Evolutionary conservation across 2,113 vertebrate species (phyloP), one percentile per base, ranked within the genome.

Genomic region (Nothobranchius kuhntae): DNA sequence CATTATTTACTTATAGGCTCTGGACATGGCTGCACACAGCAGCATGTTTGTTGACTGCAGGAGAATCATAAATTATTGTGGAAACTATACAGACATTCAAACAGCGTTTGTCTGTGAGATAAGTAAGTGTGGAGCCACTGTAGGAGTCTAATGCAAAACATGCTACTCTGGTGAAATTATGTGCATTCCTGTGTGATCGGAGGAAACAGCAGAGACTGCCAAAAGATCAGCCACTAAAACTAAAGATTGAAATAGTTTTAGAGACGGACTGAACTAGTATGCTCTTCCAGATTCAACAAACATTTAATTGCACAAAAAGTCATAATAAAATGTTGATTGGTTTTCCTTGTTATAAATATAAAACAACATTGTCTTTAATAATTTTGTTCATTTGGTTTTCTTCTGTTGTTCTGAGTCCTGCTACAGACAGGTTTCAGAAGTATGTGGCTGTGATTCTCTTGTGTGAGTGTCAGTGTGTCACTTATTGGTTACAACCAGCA

Each of bases 401-500:
- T 66, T 30, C 13, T 46, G 35, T 44, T 74, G 65, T 54, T 48
- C 45, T 14, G 12, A 26, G 13, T 10, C 51, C 12, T 68, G 21
- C 6, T 40, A 0, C 21, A 4, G 17, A 35, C 17, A 42, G 12
- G 17, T 40, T 69, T 21, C 21, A 40, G 15, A 8, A 15, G 47
- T 47, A 55, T 52, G 36, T 36, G 36, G 50, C 2, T 52, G 44
- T 7, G 13, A 56, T 36, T 68, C 50, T 45, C 52, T 10, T 38
- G 44, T 17, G 56, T 57, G 17, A 12, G 26, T 55, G 48, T 60
- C 47, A 71, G 35, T 38, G 17, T 40, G 53, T 53, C 47, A 60
- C 64, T 64, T 50, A 59, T 62, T 60, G 35, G 24, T 63, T n/a
- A 65, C 61, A 80, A 72, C 72, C 65, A 61, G 58, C 80, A 81